A percentile compares a stretch with the other conserved stretches of the same genome.
Conservation (phyloP, 2,888 invertebrate genomes). For the Mystacides longicornis region DNA sequence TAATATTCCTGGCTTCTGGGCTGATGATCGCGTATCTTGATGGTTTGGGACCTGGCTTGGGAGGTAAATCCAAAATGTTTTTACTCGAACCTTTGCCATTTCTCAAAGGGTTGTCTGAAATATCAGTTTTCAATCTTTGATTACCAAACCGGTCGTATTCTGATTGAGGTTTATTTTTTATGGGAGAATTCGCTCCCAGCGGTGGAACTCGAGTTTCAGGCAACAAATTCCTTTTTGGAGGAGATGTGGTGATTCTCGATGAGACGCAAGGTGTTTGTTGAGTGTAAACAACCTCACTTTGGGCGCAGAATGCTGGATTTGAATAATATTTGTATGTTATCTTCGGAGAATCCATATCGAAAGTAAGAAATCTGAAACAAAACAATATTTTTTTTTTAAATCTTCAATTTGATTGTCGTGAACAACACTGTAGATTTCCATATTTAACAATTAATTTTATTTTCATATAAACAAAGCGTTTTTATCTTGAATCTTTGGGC, state of each 20-base stretch:
- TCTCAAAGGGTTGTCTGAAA: conserved; percentile 44
- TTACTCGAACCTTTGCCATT: conserved; percentile 24
- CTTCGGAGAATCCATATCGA: conserved; percentile 49
- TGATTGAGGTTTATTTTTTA: conserved; percentile 30
- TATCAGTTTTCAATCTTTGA: conserved; percentile 42
- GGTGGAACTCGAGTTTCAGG: conserved; percentile 40
- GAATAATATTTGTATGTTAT: conserved; percentile 60
- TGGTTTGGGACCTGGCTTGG: conserved; percentile 48
- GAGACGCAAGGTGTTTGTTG: conserved; percentile 39
- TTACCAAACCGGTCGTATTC: conserved; percentile 33
- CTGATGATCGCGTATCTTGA: conserved; percentile 30
- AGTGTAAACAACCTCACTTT: conserved; percentile 57
- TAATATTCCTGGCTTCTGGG: conserved; percentile 21
- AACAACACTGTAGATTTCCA: no score
- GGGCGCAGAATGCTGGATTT: conserved; percentile 73
- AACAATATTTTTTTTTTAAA: no score
- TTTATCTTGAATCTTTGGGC: no score
- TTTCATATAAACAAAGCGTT: no score
- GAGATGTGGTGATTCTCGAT: conserved; percentile 32
- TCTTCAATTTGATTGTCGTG: no score
- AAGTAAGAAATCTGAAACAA: no score
- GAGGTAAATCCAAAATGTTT: conserved; percentile 39
- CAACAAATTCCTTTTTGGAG: conserved; percentile 27
- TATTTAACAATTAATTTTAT: no score
- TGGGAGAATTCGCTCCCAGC: conserved; percentile 43